phyloP scores from a whole-genome alignment of 2,888 invertebrate species.

The Stenurella melanura region DNA sequence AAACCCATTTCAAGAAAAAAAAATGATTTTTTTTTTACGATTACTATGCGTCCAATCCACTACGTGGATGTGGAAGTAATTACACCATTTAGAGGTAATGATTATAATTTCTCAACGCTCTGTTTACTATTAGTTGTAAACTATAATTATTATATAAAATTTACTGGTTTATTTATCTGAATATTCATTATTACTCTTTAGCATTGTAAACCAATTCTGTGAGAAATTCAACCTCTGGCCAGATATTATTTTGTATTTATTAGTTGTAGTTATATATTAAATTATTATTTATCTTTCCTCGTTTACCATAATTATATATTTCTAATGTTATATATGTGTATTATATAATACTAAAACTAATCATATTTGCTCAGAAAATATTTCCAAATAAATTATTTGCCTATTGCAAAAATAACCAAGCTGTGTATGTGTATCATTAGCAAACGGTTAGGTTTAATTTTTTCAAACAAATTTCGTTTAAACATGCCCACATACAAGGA shows the following conservation, averaged over 20 bases:
- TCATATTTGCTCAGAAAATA: too few species aligned
- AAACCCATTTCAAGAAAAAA: too few species aligned
- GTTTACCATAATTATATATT: slow-evolving; percentile 2
- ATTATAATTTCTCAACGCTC: background rate
- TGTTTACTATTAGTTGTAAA: background rate
- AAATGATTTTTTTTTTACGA: too few species aligned
- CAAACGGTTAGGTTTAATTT: too few species aligned
- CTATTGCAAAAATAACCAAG: too few species aligned
- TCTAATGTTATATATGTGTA: background rate
- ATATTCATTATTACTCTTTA: background rate
- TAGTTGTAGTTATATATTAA: background rate
- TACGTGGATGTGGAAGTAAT: too few species aligned
- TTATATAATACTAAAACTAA: too few species aligned
- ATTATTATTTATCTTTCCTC: background rate
- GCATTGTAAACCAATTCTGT: background rate
- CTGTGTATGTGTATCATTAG: too few species aligned
- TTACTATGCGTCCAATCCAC: too few species aligned
- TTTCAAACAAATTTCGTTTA: too few species aligned
- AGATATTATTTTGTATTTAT: slow-evolving; percentile 9
- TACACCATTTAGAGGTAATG: background rate
- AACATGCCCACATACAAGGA: too few species aligned
- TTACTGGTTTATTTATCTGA: background rate
- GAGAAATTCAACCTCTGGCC: background rate
- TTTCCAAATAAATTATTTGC: too few species aligned
- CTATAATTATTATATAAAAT: background rate